Evolutionary conservation across 2,888 invertebrate genomes (phyloP).

Genomic region (Rapana venosa): DNA sequence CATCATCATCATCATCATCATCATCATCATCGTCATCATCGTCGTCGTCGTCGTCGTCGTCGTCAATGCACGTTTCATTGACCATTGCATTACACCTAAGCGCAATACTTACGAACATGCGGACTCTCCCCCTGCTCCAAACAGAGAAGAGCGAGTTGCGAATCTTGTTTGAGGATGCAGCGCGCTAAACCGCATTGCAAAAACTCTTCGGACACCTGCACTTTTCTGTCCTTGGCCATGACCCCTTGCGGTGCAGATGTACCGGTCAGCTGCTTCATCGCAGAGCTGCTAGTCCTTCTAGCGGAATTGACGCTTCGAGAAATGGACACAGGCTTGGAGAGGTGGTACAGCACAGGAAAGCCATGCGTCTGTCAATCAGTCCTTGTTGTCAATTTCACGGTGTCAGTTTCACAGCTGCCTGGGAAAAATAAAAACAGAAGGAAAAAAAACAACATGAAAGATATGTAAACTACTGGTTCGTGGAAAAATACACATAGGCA

Average conservation of each 20-base stretch:
- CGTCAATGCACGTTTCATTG: no score
- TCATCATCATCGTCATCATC: background rate
- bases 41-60: background rate
- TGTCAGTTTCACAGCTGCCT: background rate
- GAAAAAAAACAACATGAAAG: background rate
- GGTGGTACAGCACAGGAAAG: background rate
- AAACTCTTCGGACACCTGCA: slow-evolving; percentile 37
- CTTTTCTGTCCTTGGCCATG: slow-evolving; percentile 29
- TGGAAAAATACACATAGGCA: background rate
- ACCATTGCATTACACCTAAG: background rate
- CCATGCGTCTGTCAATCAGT: background rate
- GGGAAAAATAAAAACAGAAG: background rate
- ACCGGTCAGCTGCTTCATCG: slow-evolving; percentile 12
- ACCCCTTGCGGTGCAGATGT: background rate
- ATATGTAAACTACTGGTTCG: background rate
- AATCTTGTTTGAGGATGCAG: slow-evolving; percentile 45
- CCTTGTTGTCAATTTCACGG: background rate
- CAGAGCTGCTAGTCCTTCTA: background rate
- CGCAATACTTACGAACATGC: slow-evolving; percentile 45
- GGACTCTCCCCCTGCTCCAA: slow-evolving; percentile 67
- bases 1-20: background rate
- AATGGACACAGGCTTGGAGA: background rate
- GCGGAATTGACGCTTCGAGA: background rate
- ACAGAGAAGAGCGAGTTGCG: slow-evolving; percentile 55
- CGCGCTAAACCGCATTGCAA: slow-evolving; percentile 38